Evolutionary conservation across 2,113 vertebrate species (phyloP).

Genomic region (Hyperoodon ampullatus): DNA sequence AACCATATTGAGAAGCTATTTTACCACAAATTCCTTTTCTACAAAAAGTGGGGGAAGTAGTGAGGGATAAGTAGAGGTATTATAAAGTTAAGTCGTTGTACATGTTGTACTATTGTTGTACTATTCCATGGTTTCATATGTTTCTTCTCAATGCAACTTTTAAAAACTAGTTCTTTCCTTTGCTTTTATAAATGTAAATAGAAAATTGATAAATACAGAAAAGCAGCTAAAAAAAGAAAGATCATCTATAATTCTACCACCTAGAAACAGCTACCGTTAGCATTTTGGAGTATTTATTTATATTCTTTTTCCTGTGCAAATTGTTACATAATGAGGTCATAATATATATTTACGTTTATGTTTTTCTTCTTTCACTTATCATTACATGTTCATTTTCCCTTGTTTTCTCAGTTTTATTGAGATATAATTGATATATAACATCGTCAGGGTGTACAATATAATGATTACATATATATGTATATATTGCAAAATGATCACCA

Average conservation of each 20-base stretch:
- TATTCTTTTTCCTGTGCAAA: slow-evolving; percentile 3
- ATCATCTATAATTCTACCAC: not conserved
- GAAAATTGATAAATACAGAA: slow-evolving; percentile 10
- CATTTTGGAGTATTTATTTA: slow-evolving; percentile 26
- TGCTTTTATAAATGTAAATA: slow-evolving; percentile 11
- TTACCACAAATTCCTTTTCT: slow-evolving; percentile 21
- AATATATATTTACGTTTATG: not conserved
- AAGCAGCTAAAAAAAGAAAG: slow-evolving; percentile 26
- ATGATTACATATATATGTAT: not conserved
- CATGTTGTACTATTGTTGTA: not conserved
- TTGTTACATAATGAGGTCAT: not conserved
- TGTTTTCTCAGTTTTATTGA: not conserved
- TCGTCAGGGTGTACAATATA: not conserved
- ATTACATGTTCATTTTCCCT: not conserved
- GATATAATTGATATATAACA: not conserved
- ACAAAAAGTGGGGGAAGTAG: not conserved
- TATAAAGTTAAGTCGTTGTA: not conserved
- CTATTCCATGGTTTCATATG: not conserved
- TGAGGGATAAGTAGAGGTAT: not conserved
- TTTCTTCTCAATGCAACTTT: not conserved
- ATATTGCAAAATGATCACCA: not conserved
- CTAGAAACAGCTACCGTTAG: slow-evolving; percentile 6
- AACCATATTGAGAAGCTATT: not conserved
- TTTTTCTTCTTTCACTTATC: not conserved
- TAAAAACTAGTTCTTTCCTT: not conserved